Percentiles rank a stretch among this genome's conserved stretches.
Evolutionary conservation across 2,113 vertebrate species (phyloP).

Genomic region (Aythya baeri): DNA sequence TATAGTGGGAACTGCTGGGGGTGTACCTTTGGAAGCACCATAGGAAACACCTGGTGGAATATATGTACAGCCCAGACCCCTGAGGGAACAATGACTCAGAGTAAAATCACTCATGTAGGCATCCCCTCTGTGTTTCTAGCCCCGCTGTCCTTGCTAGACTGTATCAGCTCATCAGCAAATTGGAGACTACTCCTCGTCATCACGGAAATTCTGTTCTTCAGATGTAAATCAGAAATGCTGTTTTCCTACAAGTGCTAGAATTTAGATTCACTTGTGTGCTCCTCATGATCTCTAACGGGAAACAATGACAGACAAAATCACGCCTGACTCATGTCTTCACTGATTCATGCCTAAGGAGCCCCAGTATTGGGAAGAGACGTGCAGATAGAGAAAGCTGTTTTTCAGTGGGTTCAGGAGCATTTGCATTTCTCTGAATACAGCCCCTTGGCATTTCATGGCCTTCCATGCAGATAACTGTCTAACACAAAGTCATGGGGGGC

Average conservation of each 20-base stretch:
- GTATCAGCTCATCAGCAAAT: background rate
- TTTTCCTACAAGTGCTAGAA: background rate
- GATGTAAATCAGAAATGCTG: background rate
- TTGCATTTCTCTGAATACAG: background rate
- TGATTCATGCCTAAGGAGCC: background rate
- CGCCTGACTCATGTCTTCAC: constrained; percentile 8
- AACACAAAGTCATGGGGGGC: background rate
- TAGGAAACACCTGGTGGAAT: background rate
- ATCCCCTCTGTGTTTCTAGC: background rate
- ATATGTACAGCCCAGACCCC: background rate
- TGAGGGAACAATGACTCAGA: background rate
- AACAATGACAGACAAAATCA: background rate
- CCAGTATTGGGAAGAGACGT: background rate
- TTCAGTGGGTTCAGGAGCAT: background rate
- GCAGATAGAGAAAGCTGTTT: background rate
- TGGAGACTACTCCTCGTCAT: background rate
- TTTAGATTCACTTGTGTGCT: background rate
- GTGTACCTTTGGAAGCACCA: background rate
- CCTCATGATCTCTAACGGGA: background rate
- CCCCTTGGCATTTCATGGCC: background rate
- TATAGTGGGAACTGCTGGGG: background rate
- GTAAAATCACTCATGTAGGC: background rate
- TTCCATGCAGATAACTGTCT: background rate
- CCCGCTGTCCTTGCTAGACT: background rate
- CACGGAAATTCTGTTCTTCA: background rate